Percentiles rank a stretch among this genome's conserved stretches.
Evolutionary conservation across 2,888 invertebrate species (phyloP).

Genomic region (Hemicrepidius hirtus): DNA sequence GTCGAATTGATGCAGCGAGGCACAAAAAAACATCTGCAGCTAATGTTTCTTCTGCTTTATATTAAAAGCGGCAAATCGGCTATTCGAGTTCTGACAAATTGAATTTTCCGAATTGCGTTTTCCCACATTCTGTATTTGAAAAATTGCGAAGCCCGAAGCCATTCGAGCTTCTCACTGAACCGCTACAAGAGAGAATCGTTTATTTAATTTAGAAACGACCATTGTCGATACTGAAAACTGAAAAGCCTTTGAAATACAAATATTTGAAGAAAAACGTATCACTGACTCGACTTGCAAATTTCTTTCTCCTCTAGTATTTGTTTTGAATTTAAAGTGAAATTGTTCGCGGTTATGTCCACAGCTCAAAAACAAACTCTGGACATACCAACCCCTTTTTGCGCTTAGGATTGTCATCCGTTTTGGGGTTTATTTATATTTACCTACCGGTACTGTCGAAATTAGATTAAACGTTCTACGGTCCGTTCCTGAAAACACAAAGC

Average conservation of each 20-base stretch:
- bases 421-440: constrained; percentile 32
- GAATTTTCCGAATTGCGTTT: constrained; percentile 63
- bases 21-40: constrained; percentile 51
- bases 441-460: constrained; percentile 29
- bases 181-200: constrained; percentile 57
- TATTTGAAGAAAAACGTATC: constrained; percentile 58
- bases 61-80: constrained; percentile 54
- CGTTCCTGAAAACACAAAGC: constrained; percentile 8
- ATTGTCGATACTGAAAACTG: constrained; percentile 50
- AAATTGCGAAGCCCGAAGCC: constrained; percentile 63
- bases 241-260: constrained; percentile 63
- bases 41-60: constrained; percentile 53
- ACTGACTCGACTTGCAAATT: constrained; percentile 52
- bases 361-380: constrained; percentile 31
- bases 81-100: constrained; percentile 59
- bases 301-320: constrained; percentile 50
- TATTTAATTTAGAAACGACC: constrained; percentile 54
- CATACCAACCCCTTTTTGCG: constrained; percentile 32
- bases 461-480: constrained; percentile 20
- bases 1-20: constrained; percentile 40
- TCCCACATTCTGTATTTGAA: constrained; percentile 62
- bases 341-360: constrained; percentile 47
- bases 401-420: background rate
- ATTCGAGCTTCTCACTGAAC: constrained; percentile 58
- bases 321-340: constrained; percentile 55